These are phyloP conservation scores for Emmelina monodactyla DNA, from an alignment of 2,888 invertebrate genomes.

Conservation along the genomic window DNA sequence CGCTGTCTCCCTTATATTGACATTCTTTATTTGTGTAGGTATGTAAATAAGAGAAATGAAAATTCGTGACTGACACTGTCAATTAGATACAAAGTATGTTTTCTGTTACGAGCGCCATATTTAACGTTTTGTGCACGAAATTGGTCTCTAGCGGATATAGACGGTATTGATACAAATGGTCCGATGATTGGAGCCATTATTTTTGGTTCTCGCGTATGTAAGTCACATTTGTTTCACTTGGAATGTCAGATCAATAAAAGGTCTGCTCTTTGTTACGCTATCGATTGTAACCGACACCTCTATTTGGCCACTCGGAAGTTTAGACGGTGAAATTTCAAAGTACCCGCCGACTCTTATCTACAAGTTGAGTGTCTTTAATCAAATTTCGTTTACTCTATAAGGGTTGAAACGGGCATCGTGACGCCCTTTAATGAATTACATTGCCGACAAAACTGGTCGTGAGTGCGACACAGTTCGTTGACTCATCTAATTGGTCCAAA, in stretches of 20 bases:
- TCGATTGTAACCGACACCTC: too few species aligned
- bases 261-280: too few species aligned
- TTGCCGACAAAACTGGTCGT: conserved; percentile 63
- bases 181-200: conserved; percentile 25
- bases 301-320: too few species aligned
- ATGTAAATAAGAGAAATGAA: conserved; percentile 7
- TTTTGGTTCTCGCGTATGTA: conserved; percentile 4
- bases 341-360: too few species aligned
- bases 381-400: conserved; percentile 64
- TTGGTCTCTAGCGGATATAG: not conserved
- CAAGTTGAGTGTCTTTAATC: conserved; percentile 60
- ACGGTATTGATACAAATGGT: conserved; percentile 39
- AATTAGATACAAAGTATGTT: conserved; percentile 1
- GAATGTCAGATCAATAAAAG: too few species aligned
- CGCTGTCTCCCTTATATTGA: conserved; percentile 1
- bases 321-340: too few species aligned
- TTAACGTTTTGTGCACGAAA: too few species aligned
- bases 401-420: conserved; percentile 61
- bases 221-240: conserved; percentile 13
- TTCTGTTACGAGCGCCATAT: too few species aligned
- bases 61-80: not conserved
- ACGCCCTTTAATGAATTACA: conserved; percentile 64
- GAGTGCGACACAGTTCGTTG: conserved; percentile 64
- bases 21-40: not conserved
- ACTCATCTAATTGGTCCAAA: conserved; percentile 64